Evolutionary conservation across 2,797 vertebrate genomes (phyloP).

Genomic region (Pangasius mekongensis): DNA sequence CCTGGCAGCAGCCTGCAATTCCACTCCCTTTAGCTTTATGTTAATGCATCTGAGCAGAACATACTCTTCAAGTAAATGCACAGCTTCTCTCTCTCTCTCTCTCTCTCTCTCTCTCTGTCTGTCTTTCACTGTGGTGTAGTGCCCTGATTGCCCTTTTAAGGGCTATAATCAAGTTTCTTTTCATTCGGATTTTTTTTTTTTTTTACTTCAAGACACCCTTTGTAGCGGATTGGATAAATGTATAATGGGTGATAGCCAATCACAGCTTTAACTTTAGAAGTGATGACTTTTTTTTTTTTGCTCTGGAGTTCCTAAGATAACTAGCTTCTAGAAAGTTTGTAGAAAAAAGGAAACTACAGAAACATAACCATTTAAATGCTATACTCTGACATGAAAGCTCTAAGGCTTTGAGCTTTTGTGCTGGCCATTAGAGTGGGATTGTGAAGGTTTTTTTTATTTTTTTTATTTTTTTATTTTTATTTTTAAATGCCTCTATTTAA

Average conservation of each 20-base stretch:
- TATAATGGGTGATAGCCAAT: not conserved
- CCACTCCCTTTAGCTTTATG: conserved; percentile 76
- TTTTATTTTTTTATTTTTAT: too few relatives aligned
- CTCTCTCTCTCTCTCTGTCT: not conserved
- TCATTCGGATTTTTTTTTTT: conserved; percentile 16
- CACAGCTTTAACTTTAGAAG: conserved; percentile 3
- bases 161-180: conserved; percentile 42
- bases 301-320: not conserved
- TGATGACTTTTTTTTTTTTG: not conserved
- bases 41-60: conserved; percentile 69
- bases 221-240: not conserved
- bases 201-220: not conserved
- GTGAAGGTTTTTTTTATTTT: too few relatives aligned
- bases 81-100: conserved; percentile 1
- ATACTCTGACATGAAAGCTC: conserved; percentile 14
- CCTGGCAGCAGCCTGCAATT: conserved; percentile 77
- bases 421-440: conserved; percentile 16
- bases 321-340: conserved; percentile 2
- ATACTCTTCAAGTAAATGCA: conserved; percentile 44
- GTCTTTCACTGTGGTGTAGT: conserved; percentile 2
- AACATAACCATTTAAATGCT: conserved; percentile 2
- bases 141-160: conserved; percentile 44
- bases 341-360: not conserved
- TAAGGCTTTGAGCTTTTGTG: conserved; percentile 8
- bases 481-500: not conserved